Percentiles rank a stretch among this genome's conserved stretches.
Conservation (phyloP, 2,888 invertebrate species). For the Athalia cordata region DNA sequence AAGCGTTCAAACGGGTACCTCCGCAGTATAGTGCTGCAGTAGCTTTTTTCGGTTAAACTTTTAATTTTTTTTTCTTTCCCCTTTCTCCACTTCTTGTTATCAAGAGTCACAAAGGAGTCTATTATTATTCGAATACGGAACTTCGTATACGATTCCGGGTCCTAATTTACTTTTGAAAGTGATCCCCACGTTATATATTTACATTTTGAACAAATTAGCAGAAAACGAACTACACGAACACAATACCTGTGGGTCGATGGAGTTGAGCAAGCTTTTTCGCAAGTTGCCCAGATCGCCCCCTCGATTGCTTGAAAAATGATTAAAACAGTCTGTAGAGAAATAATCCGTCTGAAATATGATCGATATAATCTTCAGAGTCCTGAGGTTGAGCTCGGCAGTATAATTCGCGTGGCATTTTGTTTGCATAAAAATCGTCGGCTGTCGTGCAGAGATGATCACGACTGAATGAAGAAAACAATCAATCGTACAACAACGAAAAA, state of each 20-base stretch:
- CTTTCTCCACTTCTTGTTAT: background rate
- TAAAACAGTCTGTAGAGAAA: background rate
- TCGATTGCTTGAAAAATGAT: slow-evolving; percentile 23
- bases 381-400: background rate
- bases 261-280: slow-evolving; percentile 2
- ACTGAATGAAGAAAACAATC: slow-evolving; percentile 12
- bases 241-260: too few relatives aligned
- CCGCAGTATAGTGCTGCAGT: background rate
- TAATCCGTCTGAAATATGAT: slow-evolving; percentile 2
- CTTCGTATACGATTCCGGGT: background rate
- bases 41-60: slow-evolving; percentile 7
- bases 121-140: slow-evolving; percentile 18
- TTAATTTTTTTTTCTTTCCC: background rate
- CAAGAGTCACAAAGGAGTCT: slow-evolving; percentile 10
- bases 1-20: slow-evolving; percentile 16
- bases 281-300: background rate
- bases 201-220: background rate
- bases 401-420: background rate
- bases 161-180: background rate
- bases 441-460: slow-evolving; percentile 2
- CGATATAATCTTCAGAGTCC: slow-evolving; percentile 6
- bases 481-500: background rate
- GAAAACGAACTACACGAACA: background rate
- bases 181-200: background rate
- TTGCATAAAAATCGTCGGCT: background rate